A percentile compares a stretch with the other conserved stretches of the same genome.
Conservation (phyloP, 2,113 vertebrate genomes). For the Scortum barcoo region DNA sequence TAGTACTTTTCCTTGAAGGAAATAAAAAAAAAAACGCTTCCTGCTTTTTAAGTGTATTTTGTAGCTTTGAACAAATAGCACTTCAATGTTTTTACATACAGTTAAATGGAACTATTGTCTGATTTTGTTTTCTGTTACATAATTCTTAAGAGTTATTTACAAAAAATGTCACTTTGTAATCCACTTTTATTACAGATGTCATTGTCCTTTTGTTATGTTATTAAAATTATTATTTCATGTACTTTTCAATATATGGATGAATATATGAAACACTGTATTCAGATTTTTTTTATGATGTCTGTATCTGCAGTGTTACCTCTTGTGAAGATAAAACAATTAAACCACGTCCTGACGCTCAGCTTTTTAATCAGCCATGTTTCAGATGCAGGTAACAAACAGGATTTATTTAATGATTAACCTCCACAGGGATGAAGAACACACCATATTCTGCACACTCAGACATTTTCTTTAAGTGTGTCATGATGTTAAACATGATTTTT, state of each 20-base stretch:
- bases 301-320: slow-evolving; percentile 87
- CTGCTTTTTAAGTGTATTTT: slow-evolving; percentile 94
- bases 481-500: background rate
- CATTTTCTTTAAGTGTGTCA: slow-evolving; percentile 50
- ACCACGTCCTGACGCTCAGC: slow-evolving; percentile 12
- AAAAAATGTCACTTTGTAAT: slow-evolving; percentile 86
- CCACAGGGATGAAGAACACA: background rate
- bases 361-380: slow-evolving; percentile 1
- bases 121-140: slow-evolving; percentile 93
- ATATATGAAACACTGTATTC: slow-evolving; percentile 87
- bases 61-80: slow-evolving; percentile 95
- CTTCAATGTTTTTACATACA: slow-evolving; percentile 94
- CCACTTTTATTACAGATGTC: slow-evolving; percentile 89
- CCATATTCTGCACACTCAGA: slow-evolving; percentile 1
- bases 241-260: slow-evolving; percentile 87
- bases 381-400: background rate
- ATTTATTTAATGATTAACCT: background rate
- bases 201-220: slow-evolving; percentile 84
- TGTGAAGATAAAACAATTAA: slow-evolving; percentile 86
- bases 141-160: slow-evolving; percentile 88
- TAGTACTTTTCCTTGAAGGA: slow-evolving; percentile 99
- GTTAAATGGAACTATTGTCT: slow-evolving; percentile 93
- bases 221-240: slow-evolving; percentile 88
- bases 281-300: slow-evolving; percentile 86
- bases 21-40: slow-evolving; percentile 86